Base-by-base conservation (phyloP, 92 coral and sea anemone genomes). In the Micromussa lordhowensis region DNA sequence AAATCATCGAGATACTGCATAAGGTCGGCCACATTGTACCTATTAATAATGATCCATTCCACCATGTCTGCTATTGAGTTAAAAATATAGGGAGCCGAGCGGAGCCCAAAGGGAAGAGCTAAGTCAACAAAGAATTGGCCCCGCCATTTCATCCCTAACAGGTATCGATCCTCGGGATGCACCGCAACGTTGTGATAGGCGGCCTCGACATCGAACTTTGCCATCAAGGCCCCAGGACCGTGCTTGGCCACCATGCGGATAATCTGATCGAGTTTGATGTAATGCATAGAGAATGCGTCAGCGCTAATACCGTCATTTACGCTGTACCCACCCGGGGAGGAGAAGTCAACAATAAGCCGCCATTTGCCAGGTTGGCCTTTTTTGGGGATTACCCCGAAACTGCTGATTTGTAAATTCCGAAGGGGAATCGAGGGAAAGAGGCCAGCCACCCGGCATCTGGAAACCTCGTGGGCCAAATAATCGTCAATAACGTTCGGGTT, bases 51-150 rank as follows among this genome's bases (percentile, higher is more conserved):
- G 61, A 88, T 93, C 96, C 96, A 91, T 34, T 92, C 78, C 24
- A 86, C 91, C 81, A 81, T 44, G 0, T 83, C 26, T 0, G 93
- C 91, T 0, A 86, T 48, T 0, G 90, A 78, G 77, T 92, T 84
- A 58, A 92, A 90, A 48, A 92, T 92, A 64, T 49, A 93, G 0
- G 88, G 93, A 74, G 94, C 94, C 0, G 93, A 90, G 49, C 91
- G 48, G 4, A 91, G 88, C 16, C 88, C 88, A 36, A 91, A 91
- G 0, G 91, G 91, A 12, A 90, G 79, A 17, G 87, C 91, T 4
- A 90, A 13, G 85, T 93, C 92, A 1, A 84, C 89, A 22, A 40
- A 93, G 54, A 77, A 91, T 3, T 80, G 53, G 1, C 79, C 85
- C 3, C 58, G 86, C 95, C 93, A 90, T 29, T 77, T 57, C 91